Evolutionary conservation across 2,888 invertebrate species (phyloP).

Genomic region (Chaetogeoica ovagalla): DNA sequence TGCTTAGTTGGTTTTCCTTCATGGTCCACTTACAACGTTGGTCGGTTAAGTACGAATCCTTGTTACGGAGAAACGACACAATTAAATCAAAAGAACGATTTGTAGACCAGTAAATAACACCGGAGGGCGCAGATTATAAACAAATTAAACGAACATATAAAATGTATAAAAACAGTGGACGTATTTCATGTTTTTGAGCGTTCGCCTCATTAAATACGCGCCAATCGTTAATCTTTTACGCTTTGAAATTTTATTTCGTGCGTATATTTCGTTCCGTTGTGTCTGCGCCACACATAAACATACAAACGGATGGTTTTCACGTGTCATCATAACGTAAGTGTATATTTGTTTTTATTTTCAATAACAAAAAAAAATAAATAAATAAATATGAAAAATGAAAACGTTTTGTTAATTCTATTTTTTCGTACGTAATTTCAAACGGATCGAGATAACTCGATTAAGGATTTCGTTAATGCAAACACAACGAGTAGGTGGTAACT

Average conservation of each 20-base stretch:
- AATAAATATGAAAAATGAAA: too few species aligned
- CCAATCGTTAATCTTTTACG: slow-evolving; percentile 51
- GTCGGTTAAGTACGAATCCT: slow-evolving; percentile 46
- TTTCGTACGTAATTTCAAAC: too few species aligned
- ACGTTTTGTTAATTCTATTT: too few species aligned
- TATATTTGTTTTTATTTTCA: too few species aligned
- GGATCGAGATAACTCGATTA: too few species aligned
- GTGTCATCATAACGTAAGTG: background rate
- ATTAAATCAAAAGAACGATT: slow-evolving; percentile 47
- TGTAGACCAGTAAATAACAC: slow-evolving; percentile 43
- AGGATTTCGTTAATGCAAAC: too few species aligned
- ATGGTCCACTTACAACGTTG: slow-evolving; percentile 29
- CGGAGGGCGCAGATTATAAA: slow-evolving; percentile 39
- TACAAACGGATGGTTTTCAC: background rate
- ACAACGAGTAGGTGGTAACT: too few species aligned
- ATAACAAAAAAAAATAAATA: too few species aligned
- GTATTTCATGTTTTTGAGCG: slow-evolving; percentile 46
- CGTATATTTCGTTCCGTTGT: background rate
- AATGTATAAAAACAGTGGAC: slow-evolving; percentile 38
- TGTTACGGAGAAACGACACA: slow-evolving; percentile 27
- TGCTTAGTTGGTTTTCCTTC: slow-evolving; percentile 10
- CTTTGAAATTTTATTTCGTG: slow-evolving; percentile 32
- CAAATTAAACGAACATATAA: slow-evolving; percentile 45
- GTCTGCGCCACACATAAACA: background rate
- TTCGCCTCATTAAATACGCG: slow-evolving; percentile 48